phyloP scores from a whole-genome alignment of 2,888 invertebrate species.

The Plusia festucae region DNA sequence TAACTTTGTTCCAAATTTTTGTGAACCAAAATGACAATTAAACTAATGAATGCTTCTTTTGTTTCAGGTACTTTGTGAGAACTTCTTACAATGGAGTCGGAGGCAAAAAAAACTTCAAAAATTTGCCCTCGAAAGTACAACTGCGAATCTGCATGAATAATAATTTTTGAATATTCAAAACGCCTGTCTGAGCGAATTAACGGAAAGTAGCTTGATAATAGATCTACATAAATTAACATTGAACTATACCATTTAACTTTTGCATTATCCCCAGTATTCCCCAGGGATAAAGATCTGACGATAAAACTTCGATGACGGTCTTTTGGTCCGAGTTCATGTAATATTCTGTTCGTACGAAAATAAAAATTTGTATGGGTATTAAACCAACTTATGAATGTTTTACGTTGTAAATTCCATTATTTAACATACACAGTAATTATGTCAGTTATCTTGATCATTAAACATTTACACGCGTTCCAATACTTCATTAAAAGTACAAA shows the following conservation, averaged over 20 bases:
- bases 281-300: constrained; percentile 31
- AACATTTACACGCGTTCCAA: constrained; percentile 18
- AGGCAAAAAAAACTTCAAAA: constrained; percentile 30
- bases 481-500: constrained; percentile 30
- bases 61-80: constrained; percentile 54
- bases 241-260: constrained; percentile 53
- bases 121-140: constrained; percentile 31
- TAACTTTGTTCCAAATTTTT: constrained; percentile 37
- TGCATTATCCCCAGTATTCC: constrained; percentile 52
- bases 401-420: too few species aligned
- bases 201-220: constrained; percentile 61
- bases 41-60: constrained; percentile 54
- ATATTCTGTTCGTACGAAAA: not conserved
- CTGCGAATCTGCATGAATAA: constrained; percentile 73
- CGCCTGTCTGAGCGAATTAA: constrained; percentile 71
- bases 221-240: constrained; percentile 75
- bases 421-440: too few species aligned
- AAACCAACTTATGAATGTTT: too few species aligned
- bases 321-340: constrained; percentile 8
- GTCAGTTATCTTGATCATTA: not conserved
- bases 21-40: constrained; percentile 45
- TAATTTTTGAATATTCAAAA: constrained; percentile 74
- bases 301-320: not conserved
- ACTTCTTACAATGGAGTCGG: constrained; percentile 33
- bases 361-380: too few species aligned